These are phyloP conservation scores for Hippopotamyrus pictus DNA, from an alignment of 2,797 vertebrate genomes.

Conservation along the genomic window DNA sequence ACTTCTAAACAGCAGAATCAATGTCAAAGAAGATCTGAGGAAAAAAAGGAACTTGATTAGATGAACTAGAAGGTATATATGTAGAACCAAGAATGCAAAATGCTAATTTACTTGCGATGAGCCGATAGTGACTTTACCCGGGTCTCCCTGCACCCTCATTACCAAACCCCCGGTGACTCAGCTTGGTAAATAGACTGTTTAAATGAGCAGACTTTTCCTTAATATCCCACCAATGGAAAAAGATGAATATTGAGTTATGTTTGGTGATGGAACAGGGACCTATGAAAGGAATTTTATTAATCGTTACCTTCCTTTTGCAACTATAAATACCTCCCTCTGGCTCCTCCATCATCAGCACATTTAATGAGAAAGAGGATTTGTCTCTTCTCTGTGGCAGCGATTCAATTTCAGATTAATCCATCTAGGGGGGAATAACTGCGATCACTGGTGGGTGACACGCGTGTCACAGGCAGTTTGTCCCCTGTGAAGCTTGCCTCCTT, in stretches of 20 bases:
- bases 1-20: neutral
- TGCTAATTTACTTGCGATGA: neutral
- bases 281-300: constrained; percentile 6
- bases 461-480: neutral
- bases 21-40: neutral
- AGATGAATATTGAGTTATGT: neutral
- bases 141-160: neutral
- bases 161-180: neutral
- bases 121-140: neutral
- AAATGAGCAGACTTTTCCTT: neutral
- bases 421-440: neutral
- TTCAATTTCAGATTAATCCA: constrained; percentile 7
- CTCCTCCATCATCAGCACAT: neutral
- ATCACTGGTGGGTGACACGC: neutral
- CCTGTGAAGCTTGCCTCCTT: neutral
- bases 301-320: constrained; percentile 6
- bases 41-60: neutral
- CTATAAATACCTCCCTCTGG: constrained; percentile 3
- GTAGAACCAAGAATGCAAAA: neutral
- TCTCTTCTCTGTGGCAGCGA: neutral
- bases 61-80: neutral
- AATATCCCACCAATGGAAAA: neutral
- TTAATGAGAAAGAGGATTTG: constrained; percentile 10
- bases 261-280: constrained; percentile 1
- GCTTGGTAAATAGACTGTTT: neutral